Evolutionary conservation across 2,113 vertebrate species (phyloP).

Genomic region (Stercorarius parasiticus): DNA sequence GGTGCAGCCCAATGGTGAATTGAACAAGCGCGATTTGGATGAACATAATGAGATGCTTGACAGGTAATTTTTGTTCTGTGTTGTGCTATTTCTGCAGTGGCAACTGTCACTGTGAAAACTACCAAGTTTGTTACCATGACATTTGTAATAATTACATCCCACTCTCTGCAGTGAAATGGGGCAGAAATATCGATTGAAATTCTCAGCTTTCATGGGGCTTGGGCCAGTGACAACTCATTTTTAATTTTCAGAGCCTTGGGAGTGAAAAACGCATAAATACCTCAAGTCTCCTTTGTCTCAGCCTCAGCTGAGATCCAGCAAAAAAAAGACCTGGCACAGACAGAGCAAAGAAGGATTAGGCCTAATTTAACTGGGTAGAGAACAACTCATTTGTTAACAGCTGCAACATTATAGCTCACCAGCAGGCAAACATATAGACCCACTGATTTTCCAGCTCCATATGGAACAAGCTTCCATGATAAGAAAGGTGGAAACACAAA

Average conservation of each 20-base stretch:
- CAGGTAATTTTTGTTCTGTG: conserved; percentile 70
- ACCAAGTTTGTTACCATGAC: conserved; percentile 70
- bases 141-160: conserved; percentile 71
- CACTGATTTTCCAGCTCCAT: background rate
- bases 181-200: conserved; percentile 65
- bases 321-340: background rate
- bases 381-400: conserved; percentile 28
- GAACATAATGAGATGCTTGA: conserved; percentile 60
- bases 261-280: conserved; percentile 3
- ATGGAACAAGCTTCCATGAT: background rate
- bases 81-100: conserved; percentile 68
- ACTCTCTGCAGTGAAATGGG: conserved; percentile 65
- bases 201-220: conserved; percentile 51
- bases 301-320: background rate
- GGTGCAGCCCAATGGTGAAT: conserved; percentile 21
- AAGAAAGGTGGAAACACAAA: conserved; percentile 1
- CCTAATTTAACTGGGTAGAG: conserved; percentile 21
- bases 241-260: conserved; percentile 51
- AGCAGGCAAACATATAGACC: background rate
- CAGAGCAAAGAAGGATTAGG: conserved; percentile 4
- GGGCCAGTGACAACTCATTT: conserved; percentile 63
- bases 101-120: conserved; percentile 67
- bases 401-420: conserved; percentile 9
- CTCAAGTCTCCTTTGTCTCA: conserved; percentile 14
- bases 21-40: conserved; percentile 47